phyloP scores from a whole-genome alignment of 1,140 invertebrate genomes.

The Zaprionus nigranus region DNA sequence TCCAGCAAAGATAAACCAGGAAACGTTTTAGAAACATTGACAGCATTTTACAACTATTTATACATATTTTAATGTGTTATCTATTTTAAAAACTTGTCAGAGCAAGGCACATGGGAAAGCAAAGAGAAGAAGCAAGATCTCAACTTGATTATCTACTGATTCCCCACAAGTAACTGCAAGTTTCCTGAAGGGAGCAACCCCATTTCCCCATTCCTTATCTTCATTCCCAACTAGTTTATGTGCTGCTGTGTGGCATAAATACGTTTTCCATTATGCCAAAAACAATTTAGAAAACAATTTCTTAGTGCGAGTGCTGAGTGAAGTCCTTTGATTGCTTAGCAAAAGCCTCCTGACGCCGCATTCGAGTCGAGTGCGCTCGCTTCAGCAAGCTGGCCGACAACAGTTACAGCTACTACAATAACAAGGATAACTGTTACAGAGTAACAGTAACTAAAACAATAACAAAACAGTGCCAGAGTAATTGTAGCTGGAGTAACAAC shows the following conservation, averaged over 20 bases:
- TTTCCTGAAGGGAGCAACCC: too few relatives aligned
- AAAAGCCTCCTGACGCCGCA: constrained; percentile 29
- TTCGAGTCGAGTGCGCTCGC: neutral
- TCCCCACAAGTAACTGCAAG: neutral
- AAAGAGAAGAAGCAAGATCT: too few relatives aligned
- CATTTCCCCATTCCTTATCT: neutral
- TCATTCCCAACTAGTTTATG: constrained; percentile 6
- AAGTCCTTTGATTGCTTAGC: constrained; percentile 21
- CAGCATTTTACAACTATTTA: too few relatives aligned
- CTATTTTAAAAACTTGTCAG: too few relatives aligned
- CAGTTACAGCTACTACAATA: constrained; percentile 1
- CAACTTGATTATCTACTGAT: too few relatives aligned
- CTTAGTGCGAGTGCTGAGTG: constrained; percentile 25
- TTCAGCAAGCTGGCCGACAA: neutral
- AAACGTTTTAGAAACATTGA: too few relatives aligned
- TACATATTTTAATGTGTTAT: too few relatives aligned
- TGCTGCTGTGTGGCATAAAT: constrained; percentile 49
- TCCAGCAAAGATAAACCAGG: too few relatives aligned
- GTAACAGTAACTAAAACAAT: constrained; percentile 14
- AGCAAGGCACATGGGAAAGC: too few relatives aligned
- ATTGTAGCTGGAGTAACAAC: neutral
- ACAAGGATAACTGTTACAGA: constrained; percentile 8
- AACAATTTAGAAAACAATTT: constrained; percentile 72
- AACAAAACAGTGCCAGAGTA: neutral
- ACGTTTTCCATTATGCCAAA: constrained; percentile 58